Evolutionary conservation across 2,113 vertebrate genomes (phyloP).

Genomic region (Periophthalmodon schlosseri): DNA sequence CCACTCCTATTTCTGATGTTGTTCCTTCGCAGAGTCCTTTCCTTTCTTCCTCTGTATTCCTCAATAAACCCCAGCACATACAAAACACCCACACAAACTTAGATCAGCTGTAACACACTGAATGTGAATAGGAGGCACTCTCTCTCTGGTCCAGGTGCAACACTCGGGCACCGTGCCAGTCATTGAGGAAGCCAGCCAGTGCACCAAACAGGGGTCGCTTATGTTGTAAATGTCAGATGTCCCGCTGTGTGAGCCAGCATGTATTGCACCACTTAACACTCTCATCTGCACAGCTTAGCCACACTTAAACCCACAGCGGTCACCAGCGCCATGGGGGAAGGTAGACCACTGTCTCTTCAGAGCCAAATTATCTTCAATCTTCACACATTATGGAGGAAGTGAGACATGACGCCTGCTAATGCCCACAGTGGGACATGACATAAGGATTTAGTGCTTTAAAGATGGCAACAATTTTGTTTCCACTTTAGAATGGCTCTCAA

Average conservation of each 20-base stretch:
- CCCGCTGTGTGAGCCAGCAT: slow-evolving; percentile 55
- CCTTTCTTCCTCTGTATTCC: slow-evolving; percentile 11
- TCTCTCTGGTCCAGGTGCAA: slow-evolving; percentile 52
- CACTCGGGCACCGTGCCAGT: slow-evolving; percentile 51
- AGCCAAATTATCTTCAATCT: not conserved
- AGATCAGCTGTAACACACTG: slow-evolving; percentile 13
- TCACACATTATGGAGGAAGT: slow-evolving; percentile 6
- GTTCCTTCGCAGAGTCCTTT: slow-evolving; percentile 12
- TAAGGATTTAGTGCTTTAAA: slow-evolving; percentile 9
- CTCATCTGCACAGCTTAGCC: slow-evolving; percentile 52
- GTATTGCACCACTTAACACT: slow-evolving; percentile 42
- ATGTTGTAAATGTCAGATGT: slow-evolving; percentile 70
- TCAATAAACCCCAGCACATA: slow-evolving; percentile 30
- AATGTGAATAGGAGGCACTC: not conserved
- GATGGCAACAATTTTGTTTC: not conserved
- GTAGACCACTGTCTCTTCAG: not conserved
- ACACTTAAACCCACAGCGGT: slow-evolving; percentile 27
- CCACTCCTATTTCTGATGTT: slow-evolving; percentile 13
- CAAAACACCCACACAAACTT: slow-evolving; percentile 5
- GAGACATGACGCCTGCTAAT: not conserved
- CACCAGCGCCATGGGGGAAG: not conserved
- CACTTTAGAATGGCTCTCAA: not conserved
- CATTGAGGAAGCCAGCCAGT: slow-evolving; percentile 48
- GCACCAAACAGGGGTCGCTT: slow-evolving; percentile 55
- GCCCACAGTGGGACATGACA: slow-evolving; percentile 5